Conservation (phyloP, 1,140 invertebrate species). For the Aleiodes sp. region DNA sequence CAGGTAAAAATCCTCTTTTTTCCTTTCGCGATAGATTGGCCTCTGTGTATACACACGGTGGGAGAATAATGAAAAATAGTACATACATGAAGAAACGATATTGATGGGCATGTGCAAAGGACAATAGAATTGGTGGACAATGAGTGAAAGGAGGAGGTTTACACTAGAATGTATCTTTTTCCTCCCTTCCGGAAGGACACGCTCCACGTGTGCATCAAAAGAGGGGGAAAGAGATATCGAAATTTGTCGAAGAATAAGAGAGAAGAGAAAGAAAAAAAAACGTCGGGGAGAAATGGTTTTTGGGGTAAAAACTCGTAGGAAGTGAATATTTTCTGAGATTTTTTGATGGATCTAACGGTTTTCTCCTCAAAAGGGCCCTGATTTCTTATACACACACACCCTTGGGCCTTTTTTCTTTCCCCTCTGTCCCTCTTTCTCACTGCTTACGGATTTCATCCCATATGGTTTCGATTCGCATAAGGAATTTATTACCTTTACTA, state of each 20-base stretch:
- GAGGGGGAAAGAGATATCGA: constrained; percentile 13
- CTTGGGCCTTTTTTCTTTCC: neutral
- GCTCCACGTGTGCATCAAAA: constrained; percentile 10
- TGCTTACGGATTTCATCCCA: neutral
- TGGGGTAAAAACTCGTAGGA: neutral
- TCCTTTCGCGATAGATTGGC: constrained; percentile 4
- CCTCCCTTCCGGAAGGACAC: constrained; percentile 20
- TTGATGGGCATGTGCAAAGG: neutral
- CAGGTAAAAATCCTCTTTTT: constrained; percentile 33
- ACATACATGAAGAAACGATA: neutral
- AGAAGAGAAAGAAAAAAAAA: neutral
- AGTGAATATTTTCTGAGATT: constrained; percentile 19
- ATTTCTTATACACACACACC: constrained; percentile 10
- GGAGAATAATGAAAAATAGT: neutral
- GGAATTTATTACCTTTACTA: constrained; percentile 11
- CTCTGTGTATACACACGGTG: neutral
- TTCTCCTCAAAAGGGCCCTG: neutral
- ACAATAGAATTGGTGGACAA: constrained; percentile 15
- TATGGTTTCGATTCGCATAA: neutral
- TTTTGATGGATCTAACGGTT: constrained; percentile 3
- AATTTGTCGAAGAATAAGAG: neutral
- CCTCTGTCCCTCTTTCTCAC: neutral
- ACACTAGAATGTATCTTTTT: constrained; percentile 15
- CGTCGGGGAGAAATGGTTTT: neutral
- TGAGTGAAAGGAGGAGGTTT: constrained; percentile 14